These are phyloP conservation scores for Biston betularia DNA, from an alignment of 2,888 invertebrate species.

Conservation along the genomic window DNA sequence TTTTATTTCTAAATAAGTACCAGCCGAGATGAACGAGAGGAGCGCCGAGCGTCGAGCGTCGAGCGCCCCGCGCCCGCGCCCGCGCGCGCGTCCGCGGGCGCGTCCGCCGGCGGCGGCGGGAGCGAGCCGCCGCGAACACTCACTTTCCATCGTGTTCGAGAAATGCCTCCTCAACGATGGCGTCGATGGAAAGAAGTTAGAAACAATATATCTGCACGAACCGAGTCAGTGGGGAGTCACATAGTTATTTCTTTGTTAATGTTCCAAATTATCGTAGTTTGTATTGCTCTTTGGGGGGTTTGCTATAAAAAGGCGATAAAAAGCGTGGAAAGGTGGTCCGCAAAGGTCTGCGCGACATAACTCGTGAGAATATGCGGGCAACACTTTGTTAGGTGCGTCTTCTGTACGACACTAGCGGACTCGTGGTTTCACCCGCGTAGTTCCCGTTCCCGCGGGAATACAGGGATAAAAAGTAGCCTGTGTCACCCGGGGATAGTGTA, in stretches of 20 bases:
- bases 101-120: neutral
- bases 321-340: neutral
- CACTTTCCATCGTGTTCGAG: slow-evolving; percentile 29
- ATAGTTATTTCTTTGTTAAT: slow-evolving; percentile 17
- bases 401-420: no score
- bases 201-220: slow-evolving; percentile 32
- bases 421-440: no score
- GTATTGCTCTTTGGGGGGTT: neutral
- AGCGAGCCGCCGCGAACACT: slow-evolving; percentile 21
- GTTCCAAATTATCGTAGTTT: slow-evolving; percentile 6
- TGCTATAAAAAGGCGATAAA: neutral
- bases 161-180: slow-evolving; percentile 35
- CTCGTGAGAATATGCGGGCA: neutral
- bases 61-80: neutral
- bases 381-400: no score
- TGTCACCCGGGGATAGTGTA: no score
- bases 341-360: slow-evolving; percentile 2
- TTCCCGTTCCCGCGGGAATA: no score
- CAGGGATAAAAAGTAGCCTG: no score
- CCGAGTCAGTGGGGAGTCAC: no score
- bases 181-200: slow-evolving; percentile 32
- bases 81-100: no score
- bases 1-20: neutral
- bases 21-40: neutral
- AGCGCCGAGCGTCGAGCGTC: no score